Evolutionary conservation across 2,797 vertebrate species (phyloP), one percentile per base, ranked within the genome.

Genomic region (Benthosema pterotum): DNA sequence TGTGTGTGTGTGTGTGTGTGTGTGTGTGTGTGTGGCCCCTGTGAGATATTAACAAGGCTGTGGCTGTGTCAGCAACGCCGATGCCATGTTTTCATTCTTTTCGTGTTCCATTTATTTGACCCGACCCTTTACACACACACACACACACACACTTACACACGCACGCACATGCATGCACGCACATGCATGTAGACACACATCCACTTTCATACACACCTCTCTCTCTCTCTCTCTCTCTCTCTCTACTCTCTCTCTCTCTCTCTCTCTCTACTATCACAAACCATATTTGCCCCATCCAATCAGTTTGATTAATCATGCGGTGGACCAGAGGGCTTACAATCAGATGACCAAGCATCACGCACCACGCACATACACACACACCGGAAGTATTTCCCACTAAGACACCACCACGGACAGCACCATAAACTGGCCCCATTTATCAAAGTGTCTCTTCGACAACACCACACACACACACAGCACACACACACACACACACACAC

Each of bases 401-500:
- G 96, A 93, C 89, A 71, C 84, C 81, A 69, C 65, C 82, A 80
- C 93, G 90, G 96, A 96, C 96, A 96, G 93, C 93, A 87, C 90
- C 92, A 92, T 94, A 96, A 96, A 94, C 94, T 74, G 82, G 91
- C 93, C 94, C 93, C 94, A 98, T 98, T 95, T 82, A 96, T 98
- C 96, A 98, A 94, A 89, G 92, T 92, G 88, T 91, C 94, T 90
- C 90, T 84, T 75, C 63, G 84, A 72, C 77, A 68, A 18, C 51
- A n/a, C 58, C 43, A 12, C 43, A 5, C 43, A 14, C n/a, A n/a
- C n/a, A n/a, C n/a, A n/a, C n/a, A n/a, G n/a, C n/a, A n/a, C n/a
- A n/a, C n/a, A n/a, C 12, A n/a, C 43, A 46, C 43, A 46, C 43
- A n/a, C 43, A n/a, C 43, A n/a, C 43, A 42, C 60, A 18, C 51